Conservation (phyloP, 2,888 invertebrate genomes). For the Scaptomyza tumidula region DNA sequence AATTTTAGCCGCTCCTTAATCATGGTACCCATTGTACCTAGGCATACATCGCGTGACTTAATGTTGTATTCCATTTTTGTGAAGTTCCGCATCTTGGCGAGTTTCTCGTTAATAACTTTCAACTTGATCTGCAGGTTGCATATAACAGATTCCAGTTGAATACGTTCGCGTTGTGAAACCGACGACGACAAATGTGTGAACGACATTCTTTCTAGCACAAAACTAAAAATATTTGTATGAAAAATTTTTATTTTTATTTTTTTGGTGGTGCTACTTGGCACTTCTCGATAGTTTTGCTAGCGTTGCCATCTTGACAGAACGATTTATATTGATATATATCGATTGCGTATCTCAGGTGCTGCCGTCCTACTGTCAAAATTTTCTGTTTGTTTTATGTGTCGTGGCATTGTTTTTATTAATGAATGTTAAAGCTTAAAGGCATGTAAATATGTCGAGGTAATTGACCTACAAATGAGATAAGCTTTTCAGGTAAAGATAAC, state of each 20-base stretch:
- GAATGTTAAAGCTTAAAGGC: neutral
- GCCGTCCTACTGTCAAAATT: slow-evolving; percentile 17
- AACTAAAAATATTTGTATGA: neutral
- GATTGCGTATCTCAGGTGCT: slow-evolving; percentile 28
- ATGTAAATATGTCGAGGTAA: no score
- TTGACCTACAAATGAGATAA: neutral
- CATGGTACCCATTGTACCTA: slow-evolving; percentile 25
- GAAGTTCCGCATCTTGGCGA: slow-evolving; percentile 18
- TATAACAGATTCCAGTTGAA: slow-evolving; percentile 6
- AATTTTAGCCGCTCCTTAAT: slow-evolving; percentile 39
- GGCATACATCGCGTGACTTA: slow-evolving; percentile 1
- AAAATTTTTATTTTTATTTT: neutral
- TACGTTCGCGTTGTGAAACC: neutral
- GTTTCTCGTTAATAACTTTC: slow-evolving; percentile 31
- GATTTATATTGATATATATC: slow-evolving; percentile 33
- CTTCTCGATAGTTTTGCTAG: slow-evolving; percentile 27
- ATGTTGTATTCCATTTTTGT: slow-evolving; percentile 20
- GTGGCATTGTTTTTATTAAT: neutral
- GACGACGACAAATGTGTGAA: neutral
- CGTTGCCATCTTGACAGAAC: slow-evolving; percentile 28
- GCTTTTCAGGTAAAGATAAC: neutral
- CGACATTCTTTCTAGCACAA: slow-evolving; percentile 7
- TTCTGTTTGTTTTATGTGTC: no score
- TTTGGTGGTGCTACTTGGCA: neutral
- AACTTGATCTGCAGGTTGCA: slow-evolving; percentile 20